Base-by-base conservation (phyloP, 2,797 vertebrate species). In the Ibycter americanus region DNA sequence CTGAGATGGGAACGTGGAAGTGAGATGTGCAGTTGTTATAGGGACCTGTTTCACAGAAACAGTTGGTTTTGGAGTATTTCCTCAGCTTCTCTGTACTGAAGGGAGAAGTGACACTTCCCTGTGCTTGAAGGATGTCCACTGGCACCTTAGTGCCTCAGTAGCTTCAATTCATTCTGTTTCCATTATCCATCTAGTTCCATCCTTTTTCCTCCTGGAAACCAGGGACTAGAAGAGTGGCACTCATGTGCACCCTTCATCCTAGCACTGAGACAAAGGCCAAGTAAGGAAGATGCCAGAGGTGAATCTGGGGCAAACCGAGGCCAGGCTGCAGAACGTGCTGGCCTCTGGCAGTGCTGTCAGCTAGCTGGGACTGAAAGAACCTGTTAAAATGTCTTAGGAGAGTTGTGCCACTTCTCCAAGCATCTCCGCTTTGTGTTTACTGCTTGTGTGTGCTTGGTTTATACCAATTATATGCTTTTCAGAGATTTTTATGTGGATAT, bases 21-120 rank as follows among this genome's bases (percentile, higher is more conserved):
- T 1, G 29, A 67, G 63, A 74, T 0, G 0, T 27, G 22, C 29
- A 15, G 15, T 29, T 84, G 18, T 51, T 55, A 23, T 0, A 2
- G 16, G 55, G 31, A 40, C 10, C 19, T 68, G n/a, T 36, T 79
- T 44, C 14, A 6, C 8, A 32, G 15, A 61, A 77, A 44, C 25
- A 14, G 15, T 2, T 62, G 36, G 13, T 4, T 59, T 55, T 51
- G 18, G 23, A 76, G 16, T 7, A 63, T 78, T 82, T 47, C 34
- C 51, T 67, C 12, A 25, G 0, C 22, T 36, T 74, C 36, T 89
- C 44, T 71, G 16, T 12, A 9, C 23, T 34, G 15, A 85, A 80
- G 12, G 15, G 25, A 62, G 47, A 86, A 32, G 18, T 47, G 31
- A 62, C 8, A 3, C 49, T 92, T 76, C 19, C 36, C 21, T 68